phyloP scores from a whole-genome alignment of 2,797 vertebrate genomes.

The Margarornis squamiger region DNA sequence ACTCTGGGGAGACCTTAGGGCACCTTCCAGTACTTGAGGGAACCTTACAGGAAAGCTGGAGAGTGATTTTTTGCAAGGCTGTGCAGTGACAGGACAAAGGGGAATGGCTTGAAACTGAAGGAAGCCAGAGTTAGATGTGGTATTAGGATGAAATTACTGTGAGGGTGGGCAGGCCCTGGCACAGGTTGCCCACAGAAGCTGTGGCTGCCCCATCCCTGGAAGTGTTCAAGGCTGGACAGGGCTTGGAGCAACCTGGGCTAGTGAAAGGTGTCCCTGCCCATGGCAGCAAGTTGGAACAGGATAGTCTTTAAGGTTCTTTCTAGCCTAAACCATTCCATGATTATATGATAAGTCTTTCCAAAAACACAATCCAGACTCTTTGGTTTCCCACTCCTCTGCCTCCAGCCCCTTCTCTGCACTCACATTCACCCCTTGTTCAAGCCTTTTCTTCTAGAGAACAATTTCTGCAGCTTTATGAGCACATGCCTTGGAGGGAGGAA shows the following conservation, averaged over 20 bases:
- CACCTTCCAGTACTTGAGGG: background rate
- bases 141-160: background rate
- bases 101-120: background rate
- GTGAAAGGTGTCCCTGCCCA: background rate
- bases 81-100: background rate
- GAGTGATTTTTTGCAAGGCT: background rate
- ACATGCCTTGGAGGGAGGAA: background rate
- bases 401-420: background rate
- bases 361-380: background rate
- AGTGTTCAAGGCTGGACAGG: rapidly evolving
- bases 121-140: background rate
- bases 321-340: background rate
- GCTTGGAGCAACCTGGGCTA: rapidly evolving
- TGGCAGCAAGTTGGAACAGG: rapidly evolving
- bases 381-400: background rate
- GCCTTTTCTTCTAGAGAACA: background rate
- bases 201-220: background rate
- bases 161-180: background rate
- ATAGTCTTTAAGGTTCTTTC: background rate
- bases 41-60: background rate
- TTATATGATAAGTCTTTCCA: background rate
- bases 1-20: background rate
- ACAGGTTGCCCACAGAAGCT: background rate
- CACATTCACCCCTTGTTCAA: background rate
- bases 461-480: background rate